phyloP scores from a whole-genome alignment of 2,113 vertebrate genomes.

The Agapornis roseicollis region DNA sequence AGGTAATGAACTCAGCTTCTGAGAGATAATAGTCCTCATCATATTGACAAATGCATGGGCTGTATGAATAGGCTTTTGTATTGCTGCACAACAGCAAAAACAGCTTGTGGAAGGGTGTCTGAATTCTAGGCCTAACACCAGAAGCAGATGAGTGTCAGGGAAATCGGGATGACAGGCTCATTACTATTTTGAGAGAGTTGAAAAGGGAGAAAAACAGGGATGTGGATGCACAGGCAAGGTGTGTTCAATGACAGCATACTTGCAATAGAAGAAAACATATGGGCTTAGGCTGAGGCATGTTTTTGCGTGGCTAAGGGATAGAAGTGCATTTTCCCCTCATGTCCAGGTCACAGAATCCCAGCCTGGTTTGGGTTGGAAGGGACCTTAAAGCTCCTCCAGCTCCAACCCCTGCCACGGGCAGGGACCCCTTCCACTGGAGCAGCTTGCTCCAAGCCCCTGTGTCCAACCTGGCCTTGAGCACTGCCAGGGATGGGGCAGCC shows the following conservation, averaged over 20 bases:
- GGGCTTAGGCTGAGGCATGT: rapidly evolving
- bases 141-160: not conserved
- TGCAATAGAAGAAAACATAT: not conserved
- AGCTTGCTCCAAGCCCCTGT: not conserved
- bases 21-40: not conserved
- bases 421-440: not conserved
- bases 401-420: not conserved
- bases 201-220: not conserved
- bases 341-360: not conserved
- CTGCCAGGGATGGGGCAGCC: not conserved
- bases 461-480: not conserved
- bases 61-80: not conserved
- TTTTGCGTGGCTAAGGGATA: not conserved
- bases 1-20: slow-evolving; percentile 19
- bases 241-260: not conserved
- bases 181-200: not conserved
- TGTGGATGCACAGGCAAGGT: not conserved
- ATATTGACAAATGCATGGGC: not conserved
- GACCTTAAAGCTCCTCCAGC: rapidly evolving
- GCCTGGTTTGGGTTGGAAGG: not conserved
- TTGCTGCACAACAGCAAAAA: not conserved
- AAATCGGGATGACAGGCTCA: not conserved
- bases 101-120: not conserved
- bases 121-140: not conserved
- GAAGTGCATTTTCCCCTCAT: rapidly evolving